Percentiles rank a stretch among this genome's conserved stretches.
Evolutionary conservation across 2,113 vertebrate species (phyloP).

Genomic region (Sterna hirundo): DNA sequence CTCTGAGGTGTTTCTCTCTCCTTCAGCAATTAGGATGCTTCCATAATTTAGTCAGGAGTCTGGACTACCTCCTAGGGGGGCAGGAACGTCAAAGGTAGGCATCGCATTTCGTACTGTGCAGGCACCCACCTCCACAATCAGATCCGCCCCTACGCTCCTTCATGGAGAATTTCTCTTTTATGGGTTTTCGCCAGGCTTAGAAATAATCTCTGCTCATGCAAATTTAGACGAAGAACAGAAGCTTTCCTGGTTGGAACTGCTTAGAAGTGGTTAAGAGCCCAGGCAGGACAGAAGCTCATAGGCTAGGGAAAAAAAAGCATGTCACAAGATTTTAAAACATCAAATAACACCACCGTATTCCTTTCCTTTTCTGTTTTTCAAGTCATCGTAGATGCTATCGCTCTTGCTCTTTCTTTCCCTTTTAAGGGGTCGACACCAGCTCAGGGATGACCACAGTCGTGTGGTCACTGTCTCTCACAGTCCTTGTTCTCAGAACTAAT

Average conservation of each 20-base stretch:
- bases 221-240: background rate
- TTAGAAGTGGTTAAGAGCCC: background rate
- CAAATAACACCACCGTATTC: background rate
- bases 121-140: background rate
- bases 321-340: background rate
- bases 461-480: background rate
- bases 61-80: background rate
- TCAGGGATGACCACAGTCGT: background rate
- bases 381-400: background rate
- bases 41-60: background rate
- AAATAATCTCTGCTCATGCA: background rate
- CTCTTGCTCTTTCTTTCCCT: background rate
- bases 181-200: background rate
- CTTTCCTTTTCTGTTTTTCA: background rate
- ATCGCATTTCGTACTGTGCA: background rate
- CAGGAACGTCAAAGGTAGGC: background rate
- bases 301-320: rapidly evolving
- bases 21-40: background rate
- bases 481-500: background rate
- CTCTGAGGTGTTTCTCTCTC: background rate
- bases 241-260: background rate
- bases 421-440: background rate
- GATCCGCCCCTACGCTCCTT: background rate
- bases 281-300: background rate
- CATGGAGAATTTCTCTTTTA: background rate